phyloP scores from a whole-genome alignment of 2,113 vertebrate species.

The Upupa epops region DNA sequence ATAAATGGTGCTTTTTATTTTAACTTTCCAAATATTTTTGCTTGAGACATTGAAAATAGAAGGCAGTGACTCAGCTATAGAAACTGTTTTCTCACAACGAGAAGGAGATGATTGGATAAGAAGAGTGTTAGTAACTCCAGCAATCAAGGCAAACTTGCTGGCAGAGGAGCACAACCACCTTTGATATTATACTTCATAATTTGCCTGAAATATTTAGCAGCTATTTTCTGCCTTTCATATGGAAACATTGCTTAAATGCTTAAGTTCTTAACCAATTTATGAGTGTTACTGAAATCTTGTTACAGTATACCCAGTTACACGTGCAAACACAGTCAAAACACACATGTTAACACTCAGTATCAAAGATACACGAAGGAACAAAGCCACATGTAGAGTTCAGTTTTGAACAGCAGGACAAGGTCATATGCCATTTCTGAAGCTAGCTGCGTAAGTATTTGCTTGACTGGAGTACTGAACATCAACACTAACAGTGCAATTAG shows the following conservation, averaged over 20 bases:
- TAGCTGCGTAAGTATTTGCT: neutral
- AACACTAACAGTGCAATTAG: neutral
- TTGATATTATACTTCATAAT: neutral
- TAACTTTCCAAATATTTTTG: neutral
- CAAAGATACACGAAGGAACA: neutral
- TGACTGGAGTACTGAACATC: neutral
- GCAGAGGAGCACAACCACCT: neutral
- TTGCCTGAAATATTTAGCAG: neutral
- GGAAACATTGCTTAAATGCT: neutral
- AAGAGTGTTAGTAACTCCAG: neutral
- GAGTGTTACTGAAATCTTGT: neutral
- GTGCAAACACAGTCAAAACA: neutral
- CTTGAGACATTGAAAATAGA: neutral
- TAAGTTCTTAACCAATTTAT: neutral
- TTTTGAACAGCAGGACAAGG: neutral
- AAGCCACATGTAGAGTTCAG: neutral
- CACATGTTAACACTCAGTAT: accelerated
- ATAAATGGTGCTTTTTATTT: neutral
- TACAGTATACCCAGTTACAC: neutral
- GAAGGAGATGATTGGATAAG: neutral
- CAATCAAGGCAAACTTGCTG: neutral
- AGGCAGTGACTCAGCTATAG: neutral
- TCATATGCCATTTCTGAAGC: neutral
- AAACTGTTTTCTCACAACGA: neutral
- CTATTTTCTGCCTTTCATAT: accelerated